Base-by-base conservation (phyloP, 2,113 vertebrate genomes). In the Neogale vison region DNA sequence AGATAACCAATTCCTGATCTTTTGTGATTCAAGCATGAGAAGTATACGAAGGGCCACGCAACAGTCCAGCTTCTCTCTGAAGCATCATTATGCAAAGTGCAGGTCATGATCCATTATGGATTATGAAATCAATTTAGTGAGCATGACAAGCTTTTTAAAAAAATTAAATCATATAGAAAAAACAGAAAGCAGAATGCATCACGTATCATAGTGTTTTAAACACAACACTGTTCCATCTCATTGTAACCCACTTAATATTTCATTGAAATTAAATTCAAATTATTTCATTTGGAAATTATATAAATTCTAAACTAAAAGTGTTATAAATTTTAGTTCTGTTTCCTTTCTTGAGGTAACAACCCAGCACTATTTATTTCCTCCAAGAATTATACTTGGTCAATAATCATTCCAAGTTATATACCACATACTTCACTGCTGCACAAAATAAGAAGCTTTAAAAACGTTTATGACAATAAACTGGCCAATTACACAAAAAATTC, bases 261-360 rank as follows among this genome's bases (percentile, higher is more conserved):
- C 79, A 95, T 18, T 79, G 39, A 95, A 91, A 45, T 90, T 79
- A 91, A 91, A 96, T 82, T 93, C 26, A 77, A 87, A 90, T 90
- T 52, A 95, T 77, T 92, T 96, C 57, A 93, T 45, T 95, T 96
- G 6, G 47, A 52, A 34, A 61, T 80, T 87, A 94, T 34, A 83
- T 63, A 74, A 93, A 95, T 79, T 95, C 29, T 88, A 88, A 88
- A 82, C 45, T 50, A 88, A 91, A 93, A 89, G 18, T 24, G 14
- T 39, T 93, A 92, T 39, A 77, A 88, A 89, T 79, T 96, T 88
- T 93, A 96, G n/a, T 92, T 97, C 79, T 85, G 26, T 55, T 92
- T 96, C 39, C 47, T 57, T 57, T 92, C 55, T 57, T 87, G 72
- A 93, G 36, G 67, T 83, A 95, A 93, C 29, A 96, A 57, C 8